Evolutionary conservation across 2,888 invertebrate genomes (phyloP).

Genomic region (Megamerina dolium): DNA sequence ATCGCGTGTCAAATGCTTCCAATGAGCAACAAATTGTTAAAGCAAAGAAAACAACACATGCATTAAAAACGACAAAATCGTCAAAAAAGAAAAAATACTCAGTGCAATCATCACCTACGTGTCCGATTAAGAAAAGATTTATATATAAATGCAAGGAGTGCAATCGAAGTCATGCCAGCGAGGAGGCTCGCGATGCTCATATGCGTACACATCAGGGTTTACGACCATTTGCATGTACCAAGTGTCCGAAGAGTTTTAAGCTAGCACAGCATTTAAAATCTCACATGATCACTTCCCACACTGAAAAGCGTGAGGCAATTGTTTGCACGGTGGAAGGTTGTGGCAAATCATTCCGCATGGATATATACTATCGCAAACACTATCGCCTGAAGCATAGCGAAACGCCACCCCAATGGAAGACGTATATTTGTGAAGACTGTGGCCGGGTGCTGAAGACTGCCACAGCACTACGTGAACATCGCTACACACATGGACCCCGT

Average conservation of each 20-base stretch:
- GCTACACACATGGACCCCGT: conserved; percentile 24
- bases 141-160: no score
- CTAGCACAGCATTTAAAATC: conserved; percentile 18
- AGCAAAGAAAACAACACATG: no score
- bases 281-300: conserved; percentile 25
- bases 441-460: conserved; percentile 24
- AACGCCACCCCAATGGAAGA: conserved; percentile 2
- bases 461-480: conserved; percentile 24
- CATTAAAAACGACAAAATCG: no score
- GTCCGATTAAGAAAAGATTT: no score
- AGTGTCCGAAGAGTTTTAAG: conserved; percentile 21
- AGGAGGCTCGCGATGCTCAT: conserved; percentile 17
- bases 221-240: conserved; percentile 22
- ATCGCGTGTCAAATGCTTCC: no score
- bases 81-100: no score
- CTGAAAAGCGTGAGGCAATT: conserved; percentile 19
- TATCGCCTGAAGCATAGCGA: conserved; percentile 22
- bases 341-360: conserved; percentile 22
- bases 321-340: conserved; percentile 26
- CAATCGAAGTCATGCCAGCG: conserved; percentile 21
- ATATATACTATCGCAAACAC: conserved; percentile 20
- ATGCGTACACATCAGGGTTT: conserved; percentile 17
- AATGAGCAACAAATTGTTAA: no score
- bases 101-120: no score
- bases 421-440: conserved; percentile 27